Base-by-base conservation (phyloP, 1,140 invertebrate species). In the Pachypeltis micranthus region DNA sequence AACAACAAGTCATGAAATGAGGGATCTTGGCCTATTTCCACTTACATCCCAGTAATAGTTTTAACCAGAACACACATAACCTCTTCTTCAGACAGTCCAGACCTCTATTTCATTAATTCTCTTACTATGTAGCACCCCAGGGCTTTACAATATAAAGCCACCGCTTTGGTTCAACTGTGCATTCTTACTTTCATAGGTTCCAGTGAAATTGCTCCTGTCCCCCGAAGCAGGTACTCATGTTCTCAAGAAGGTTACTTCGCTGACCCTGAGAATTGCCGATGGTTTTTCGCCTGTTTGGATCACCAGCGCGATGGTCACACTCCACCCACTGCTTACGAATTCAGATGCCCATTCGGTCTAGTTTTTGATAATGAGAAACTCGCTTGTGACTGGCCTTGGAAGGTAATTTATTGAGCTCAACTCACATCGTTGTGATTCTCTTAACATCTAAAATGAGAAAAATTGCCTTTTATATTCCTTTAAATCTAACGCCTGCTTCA, bases 271-370 rank as follows among this genome's bases (percentile, higher is more conserved):
- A 89, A 91, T 73, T 91, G 88, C 67, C 79, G 87, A 60, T 90
- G 86, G 85, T 91, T 91, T 80, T 90, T 88, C 71, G 87, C 88
- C 21, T 91, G 89, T 73, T 74, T 86, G 59, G 87, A 89, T 72
- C 81, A 89, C 68, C 82, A 83, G 67, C 80, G 79, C 64, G 77
- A 81, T n/a, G 74, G 73, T 2, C 39, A 60, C 25, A 64, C 66
- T 55, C 74, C 77, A 3, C 72, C 87, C 61, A 82, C 82, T 7
- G 84, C 86, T 0, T 91, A 88, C 70, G 87, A 91, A 74, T 91
- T 91, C 74, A 80, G 85, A 59, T 91, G 89, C 74, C 89, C 89
- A 0, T 90, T 86, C 68, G 86, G 86, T 1, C 77, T 91, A 19
- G 86, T 85, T 1, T 91, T 89, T 70, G 87, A 91, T 69, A 84